These are phyloP conservation scores for Ophion ellenae DNA, from an alignment of 2,888 invertebrate species.

Conservation along the genomic window DNA sequence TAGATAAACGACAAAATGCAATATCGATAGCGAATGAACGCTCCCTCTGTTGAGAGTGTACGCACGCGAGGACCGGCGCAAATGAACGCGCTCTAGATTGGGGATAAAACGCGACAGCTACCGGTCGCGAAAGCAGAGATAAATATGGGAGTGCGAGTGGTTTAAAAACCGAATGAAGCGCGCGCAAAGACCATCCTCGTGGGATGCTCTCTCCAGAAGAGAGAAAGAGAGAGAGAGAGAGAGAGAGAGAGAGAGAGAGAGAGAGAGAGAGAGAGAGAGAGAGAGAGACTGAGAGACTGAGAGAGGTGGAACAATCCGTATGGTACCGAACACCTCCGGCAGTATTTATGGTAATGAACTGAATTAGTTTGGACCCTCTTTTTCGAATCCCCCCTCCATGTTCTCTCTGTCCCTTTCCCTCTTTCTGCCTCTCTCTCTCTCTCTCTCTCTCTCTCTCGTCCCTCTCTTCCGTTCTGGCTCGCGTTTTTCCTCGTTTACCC, in stretches of 20 bases:
- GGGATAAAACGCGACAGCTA: conserved; percentile 29
- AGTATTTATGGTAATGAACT: conserved; percentile 81
- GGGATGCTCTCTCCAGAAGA: conserved; percentile 16
- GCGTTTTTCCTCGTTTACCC: conserved; percentile 49
- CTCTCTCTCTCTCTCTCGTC: conserved; percentile 64
- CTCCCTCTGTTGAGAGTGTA: conserved; percentile 58
- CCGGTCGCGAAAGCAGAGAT: conserved; percentile 35
- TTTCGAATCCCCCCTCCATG: conserved; percentile 61
- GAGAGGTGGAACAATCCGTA: conserved; percentile 68
- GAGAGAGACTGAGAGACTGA: not conserved
- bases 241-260: conserved; percentile 13
- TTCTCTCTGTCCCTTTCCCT: conserved; percentile 64
- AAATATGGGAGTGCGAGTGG: conserved; percentile 40
- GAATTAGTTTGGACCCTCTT: conserved; percentile 76
- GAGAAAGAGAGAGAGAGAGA: not conserved
- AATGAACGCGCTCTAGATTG: conserved; percentile 41
- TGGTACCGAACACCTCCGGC: conserved; percentile 62
- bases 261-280: not conserved
- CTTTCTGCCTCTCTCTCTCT: conserved; percentile 33
- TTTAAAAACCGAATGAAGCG: conserved; percentile 33
- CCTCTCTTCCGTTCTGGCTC: conserved; percentile 58
- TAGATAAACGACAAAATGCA: conserved; percentile 67
- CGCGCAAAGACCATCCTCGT: conserved; percentile 64
- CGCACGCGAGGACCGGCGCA: conserved; percentile 25
- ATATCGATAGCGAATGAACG: conserved; percentile 74